A percentile compares a stretch with the other conserved stretches of the same genome.
These are phyloP conservation scores for Helicorthomorpha holstii DNA, from an alignment of 1,140 invertebrate genomes.

Conservation along the genomic window DNA sequence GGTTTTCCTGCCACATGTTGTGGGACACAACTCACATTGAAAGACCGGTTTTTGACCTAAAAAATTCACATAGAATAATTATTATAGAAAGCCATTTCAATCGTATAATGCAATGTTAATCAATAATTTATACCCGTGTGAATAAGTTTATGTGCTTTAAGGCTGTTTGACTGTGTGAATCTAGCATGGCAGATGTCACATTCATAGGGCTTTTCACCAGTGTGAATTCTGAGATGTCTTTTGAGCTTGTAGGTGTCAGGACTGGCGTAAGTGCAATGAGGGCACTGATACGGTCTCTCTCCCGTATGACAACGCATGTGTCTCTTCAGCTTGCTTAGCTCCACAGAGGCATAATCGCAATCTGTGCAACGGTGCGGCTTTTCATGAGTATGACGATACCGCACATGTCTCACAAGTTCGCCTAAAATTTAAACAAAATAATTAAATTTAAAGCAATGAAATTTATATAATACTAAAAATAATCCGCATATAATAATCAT, in stretches of 20 bases:
- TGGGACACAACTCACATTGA: conserved; percentile 85
- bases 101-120: not conserved
- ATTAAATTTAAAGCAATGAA: conserved; percentile 1
- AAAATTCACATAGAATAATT: too few species aligned
- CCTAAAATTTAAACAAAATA: conserved; percentile 33
- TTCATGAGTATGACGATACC: conserved; percentile 84
- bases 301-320: conserved; percentile 88
- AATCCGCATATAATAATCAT: conserved; percentile 7
- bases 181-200: conserved; percentile 46
- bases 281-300: conserved; percentile 68
- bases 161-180: conserved; percentile 91
- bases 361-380: conserved; percentile 88
- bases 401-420: conserved; percentile 79
- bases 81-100: not conserved
- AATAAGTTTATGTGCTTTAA: conserved; percentile 85
- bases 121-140: conserved; percentile 52
- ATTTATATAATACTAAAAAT: not conserved
- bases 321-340: conserved; percentile 76
- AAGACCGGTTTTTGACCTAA: conserved; percentile 80
- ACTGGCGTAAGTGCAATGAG: conserved; percentile 92
- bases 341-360: conserved; percentile 88
- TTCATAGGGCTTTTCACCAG: conserved; percentile 43
- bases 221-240: conserved; percentile 41
- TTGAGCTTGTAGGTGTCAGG: conserved; percentile 92
- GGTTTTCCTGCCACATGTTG: conserved; percentile 90